phyloP scores from a whole-genome alignment of 2,797 vertebrate genomes.

The Lutjanus argentimaculatus region DNA sequence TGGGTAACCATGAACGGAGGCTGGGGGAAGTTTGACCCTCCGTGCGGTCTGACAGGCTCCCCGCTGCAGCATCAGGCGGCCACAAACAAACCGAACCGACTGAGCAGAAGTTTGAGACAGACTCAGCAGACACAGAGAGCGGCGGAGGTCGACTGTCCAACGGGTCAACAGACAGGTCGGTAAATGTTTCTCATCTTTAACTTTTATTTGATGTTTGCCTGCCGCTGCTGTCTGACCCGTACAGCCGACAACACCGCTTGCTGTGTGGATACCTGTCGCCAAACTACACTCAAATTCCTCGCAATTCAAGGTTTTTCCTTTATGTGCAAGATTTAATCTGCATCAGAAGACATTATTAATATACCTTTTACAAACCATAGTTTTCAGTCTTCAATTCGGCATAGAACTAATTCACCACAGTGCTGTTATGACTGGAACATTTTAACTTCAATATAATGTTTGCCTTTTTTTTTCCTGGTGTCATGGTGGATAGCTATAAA shows the following conservation, averaged over 20 bases:
- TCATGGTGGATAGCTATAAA: background rate
- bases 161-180: conserved; percentile 44
- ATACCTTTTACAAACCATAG: rapidly evolving
- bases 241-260: background rate
- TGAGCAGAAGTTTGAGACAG: conserved; percentile 74
- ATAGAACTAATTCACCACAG: rapidly evolving
- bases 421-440: too few relatives aligned
- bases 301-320: background rate
- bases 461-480: background rate
- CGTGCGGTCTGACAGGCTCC: background rate
- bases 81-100: conserved; percentile 54
- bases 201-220: rapidly evolving
- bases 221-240: background rate
- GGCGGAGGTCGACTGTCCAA: conserved; percentile 3
- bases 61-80: conserved; percentile 6
- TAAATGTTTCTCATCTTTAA: rapidly evolving
- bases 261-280: rapidly evolving
- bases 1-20: conserved; percentile 30
- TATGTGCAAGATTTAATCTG: rapidly evolving
- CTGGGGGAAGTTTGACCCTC: background rate
- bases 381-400: background rate
- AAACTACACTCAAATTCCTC: background rate
- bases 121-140: conserved; percentile 34
- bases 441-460: background rate
- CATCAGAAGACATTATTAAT: rapidly evolving